Evolutionary conservation across 2,888 invertebrate species (phyloP), one percentile per base, ranked within the genome.

Genomic region (Caenorhabditis wallacei): DNA sequence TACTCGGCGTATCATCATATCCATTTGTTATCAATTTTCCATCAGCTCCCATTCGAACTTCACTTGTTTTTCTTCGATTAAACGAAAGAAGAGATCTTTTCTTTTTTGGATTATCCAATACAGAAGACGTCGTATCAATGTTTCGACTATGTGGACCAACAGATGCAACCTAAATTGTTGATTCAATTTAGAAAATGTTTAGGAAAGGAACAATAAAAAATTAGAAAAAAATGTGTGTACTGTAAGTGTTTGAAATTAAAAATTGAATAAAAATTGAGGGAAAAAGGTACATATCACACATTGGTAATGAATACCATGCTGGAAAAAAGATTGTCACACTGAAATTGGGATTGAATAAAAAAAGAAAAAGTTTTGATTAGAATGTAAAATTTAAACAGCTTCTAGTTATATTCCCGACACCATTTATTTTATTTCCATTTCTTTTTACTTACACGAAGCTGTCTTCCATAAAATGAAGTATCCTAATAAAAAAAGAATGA

Each of bases 11-110:
- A 37, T 80, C 80, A 26, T 83, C 83, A 64, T 83, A 83, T 35
- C 81, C 87, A 61, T 89, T 89, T 11, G 88, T 90, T 30, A 85
- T 71, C 66, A 88, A 63, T 30, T 88, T 89, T 51, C 90, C 90
- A 74, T 90, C 90, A 2, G 87, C 75, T 22, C 90, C 89, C 64
- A 90, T 61, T 43, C 89, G 72, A 16, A 88, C 84, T 69, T 88
- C 88, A 40, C 85, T 81, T 46, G 89, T 84, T 78, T 86, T 84
- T 86, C 92, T 59, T 84, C 89, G 46, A 88, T 92, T 84, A 86
- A 85, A 66, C 81, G 86, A 72, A 18, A 82, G 64, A 71, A 84
- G 57, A 16, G 86, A 83, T 54, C 88, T 64, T 51, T 87, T 89
- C 78, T 89, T 89, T 69, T 84, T 84, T 22, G 71, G 64, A 68